These are phyloP conservation scores for Leuctra nigra DNA, from an alignment of 2,888 invertebrate genomes.

Conservation along the genomic window DNA sequence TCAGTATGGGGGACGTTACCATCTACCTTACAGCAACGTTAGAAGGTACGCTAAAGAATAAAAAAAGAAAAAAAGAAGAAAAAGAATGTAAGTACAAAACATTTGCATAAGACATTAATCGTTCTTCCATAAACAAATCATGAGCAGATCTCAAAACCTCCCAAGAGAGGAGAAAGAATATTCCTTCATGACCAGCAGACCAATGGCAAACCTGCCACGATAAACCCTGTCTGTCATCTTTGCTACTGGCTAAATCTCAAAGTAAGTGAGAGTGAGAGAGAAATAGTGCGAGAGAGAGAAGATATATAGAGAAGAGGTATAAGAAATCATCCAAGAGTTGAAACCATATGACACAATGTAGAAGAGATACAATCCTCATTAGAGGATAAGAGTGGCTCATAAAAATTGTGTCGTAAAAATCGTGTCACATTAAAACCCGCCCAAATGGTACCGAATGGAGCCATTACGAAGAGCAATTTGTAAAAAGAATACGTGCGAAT, in stretches of 20 bases:
- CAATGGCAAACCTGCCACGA: not conserved
- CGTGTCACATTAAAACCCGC: no score
- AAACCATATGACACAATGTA: slow-evolving; percentile 8
- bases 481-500: no score
- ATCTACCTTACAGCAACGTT: no score
- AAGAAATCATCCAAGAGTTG: not conserved
- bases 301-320: not conserved
- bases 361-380: not conserved
- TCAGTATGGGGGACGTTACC: no score
- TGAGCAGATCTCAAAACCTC: no score
- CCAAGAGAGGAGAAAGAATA: not conserved
- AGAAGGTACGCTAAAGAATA: no score
- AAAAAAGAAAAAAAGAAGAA: not conserved
- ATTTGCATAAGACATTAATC: slow-evolving; percentile 11
- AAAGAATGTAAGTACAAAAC: not conserved
- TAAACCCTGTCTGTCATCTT: slow-evolving; percentile 2
- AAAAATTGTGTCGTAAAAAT: not conserved
- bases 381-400: not conserved
- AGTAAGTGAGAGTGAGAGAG: no score
- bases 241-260: not conserved
- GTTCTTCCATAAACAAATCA: slow-evolving; percentile 3
- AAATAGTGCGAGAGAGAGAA: no score
- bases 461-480: no score
- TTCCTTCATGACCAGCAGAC: not conserved
- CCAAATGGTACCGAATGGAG: no score